A percentile compares a stretch with the other conserved stretches of the same genome.
Conservation (phyloP, 2,113 vertebrate genomes). For the Solea solea region DNA sequence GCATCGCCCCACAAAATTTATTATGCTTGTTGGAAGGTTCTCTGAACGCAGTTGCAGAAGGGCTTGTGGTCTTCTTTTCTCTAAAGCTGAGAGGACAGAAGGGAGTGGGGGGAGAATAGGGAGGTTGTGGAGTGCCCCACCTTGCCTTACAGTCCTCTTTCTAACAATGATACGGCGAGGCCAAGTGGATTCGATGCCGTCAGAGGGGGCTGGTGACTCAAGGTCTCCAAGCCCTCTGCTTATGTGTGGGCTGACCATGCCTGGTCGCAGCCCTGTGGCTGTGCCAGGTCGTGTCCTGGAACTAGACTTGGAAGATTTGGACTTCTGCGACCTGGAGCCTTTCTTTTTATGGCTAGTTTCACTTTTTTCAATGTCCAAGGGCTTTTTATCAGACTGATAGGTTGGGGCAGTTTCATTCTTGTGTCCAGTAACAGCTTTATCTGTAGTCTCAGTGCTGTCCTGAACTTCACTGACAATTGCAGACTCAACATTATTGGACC, state of each 20-base stretch:
- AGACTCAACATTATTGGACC: conserved; percentile 6
- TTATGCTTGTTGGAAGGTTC: conserved; percentile 54
- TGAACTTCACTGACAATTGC: conserved; percentile 15
- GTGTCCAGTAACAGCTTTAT: conserved; percentile 4
- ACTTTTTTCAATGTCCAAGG: conserved; percentile 16
- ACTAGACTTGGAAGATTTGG: conserved; percentile 71
- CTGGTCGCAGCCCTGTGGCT: conserved; percentile 67
- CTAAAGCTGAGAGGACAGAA: conserved; percentile 74
- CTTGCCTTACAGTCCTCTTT: conserved; percentile 83
- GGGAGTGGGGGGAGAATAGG: conserved; percentile 83
- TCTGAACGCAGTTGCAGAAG: conserved; percentile 65
- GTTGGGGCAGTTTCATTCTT: conserved; percentile 6
- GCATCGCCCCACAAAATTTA: conserved; percentile 71
- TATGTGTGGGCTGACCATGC: conserved; percentile 52
- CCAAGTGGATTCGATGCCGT: conserved; percentile 82
- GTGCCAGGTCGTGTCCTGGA: conserved; percentile 72
- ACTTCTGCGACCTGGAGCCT: conserved; percentile 60
- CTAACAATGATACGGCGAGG: conserved; percentile 80
- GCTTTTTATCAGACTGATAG: conserved; percentile 39
- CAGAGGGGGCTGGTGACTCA: conserved; percentile 56
- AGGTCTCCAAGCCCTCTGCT: conserved; percentile 49
- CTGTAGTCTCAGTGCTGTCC: conserved; percentile 11
- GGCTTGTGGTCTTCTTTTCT: conserved; percentile 70
- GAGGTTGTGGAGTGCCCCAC: conserved; percentile 82
- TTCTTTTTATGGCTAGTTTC: conserved; percentile 38